These are phyloP conservation scores for Athripsodes cinereus DNA, from an alignment of 2,888 invertebrate genomes.

Conservation along the genomic window DNA sequence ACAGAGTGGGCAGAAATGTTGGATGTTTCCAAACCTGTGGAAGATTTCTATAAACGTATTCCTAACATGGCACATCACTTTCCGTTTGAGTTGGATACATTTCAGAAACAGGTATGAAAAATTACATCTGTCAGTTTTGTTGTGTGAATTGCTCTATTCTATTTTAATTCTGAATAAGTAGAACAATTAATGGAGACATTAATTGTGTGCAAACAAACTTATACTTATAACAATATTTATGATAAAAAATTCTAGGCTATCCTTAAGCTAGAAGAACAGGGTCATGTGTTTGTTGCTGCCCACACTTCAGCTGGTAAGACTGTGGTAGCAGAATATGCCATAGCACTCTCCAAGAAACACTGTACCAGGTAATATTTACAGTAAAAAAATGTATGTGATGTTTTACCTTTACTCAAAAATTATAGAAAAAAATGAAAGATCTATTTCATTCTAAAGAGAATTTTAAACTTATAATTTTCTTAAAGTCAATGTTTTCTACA, in stretches of 20 bases:
- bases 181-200: too few relatives aligned
- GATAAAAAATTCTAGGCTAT: too few relatives aligned
- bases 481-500: too few relatives aligned
- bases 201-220: too few relatives aligned
- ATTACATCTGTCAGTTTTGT: neutral
- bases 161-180: constrained; percentile 3
- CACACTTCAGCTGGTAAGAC: constrained; percentile 99
- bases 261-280: constrained; percentile 84
- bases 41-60: constrained; percentile 72
- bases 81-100: constrained; percentile 91
- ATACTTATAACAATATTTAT: neutral
- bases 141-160: too few relatives aligned
- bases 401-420: too few relatives aligned
- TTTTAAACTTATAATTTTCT: too few relatives aligned
- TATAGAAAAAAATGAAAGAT: too few relatives aligned
- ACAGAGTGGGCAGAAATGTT: constrained; percentile 85
- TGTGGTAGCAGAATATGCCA: constrained; percentile 98
- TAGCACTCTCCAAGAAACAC: constrained; percentile 88
- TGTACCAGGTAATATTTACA: constrained; percentile 62
- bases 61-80: constrained; percentile 80
- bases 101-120: constrained; percentile 76
- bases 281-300: constrained; percentile 97
- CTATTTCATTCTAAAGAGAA: too few relatives aligned
- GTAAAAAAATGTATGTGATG: neutral
- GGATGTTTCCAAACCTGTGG: constrained; percentile 73